Evolutionary conservation across 2,797 vertebrate species (phyloP).

Genomic region (Molossus alvarezi): DNA sequence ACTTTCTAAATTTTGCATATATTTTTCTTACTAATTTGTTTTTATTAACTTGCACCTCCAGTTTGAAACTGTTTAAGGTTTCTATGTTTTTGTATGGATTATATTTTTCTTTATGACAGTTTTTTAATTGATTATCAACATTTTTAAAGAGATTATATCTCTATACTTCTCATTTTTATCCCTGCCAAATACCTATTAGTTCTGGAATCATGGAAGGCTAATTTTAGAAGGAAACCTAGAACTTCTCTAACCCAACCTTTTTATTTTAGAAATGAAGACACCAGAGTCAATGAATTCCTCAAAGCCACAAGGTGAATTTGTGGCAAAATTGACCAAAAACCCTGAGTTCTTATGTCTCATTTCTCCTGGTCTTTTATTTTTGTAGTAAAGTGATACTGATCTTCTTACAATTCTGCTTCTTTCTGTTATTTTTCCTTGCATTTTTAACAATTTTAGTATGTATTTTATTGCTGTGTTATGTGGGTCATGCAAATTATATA

Average conservation of each 20-base stretch:
- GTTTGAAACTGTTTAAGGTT: too few relatives aligned
- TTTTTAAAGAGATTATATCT: background rate
- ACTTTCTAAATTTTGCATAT: too few relatives aligned
- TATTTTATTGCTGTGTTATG: background rate
- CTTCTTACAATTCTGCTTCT: background rate
- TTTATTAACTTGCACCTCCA: too few relatives aligned
- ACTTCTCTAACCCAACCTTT: background rate
- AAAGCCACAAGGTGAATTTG: background rate
- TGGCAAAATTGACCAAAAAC: background rate
- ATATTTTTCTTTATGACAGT: background rate
- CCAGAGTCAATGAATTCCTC: background rate
- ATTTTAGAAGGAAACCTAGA: conserved; percentile 12
- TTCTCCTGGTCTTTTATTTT: background rate
- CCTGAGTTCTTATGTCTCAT: background rate
- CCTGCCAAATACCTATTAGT: background rate
- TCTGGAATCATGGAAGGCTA: background rate
- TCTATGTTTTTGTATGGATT: too few relatives aligned
- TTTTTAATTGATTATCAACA: background rate
- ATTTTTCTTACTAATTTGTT: too few relatives aligned
- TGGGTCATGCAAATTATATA: background rate
- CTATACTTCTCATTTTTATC: background rate
- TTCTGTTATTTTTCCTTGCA: background rate
- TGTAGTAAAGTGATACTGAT: background rate
- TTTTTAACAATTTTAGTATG: background rate
- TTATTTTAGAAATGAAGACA: conserved; percentile 10